A percentile compares a stretch with the other conserved stretches of the same genome.
phyloP scores from a whole-genome alignment of 2,888 invertebrate genomes.

The Xestia sexstrigata region DNA sequence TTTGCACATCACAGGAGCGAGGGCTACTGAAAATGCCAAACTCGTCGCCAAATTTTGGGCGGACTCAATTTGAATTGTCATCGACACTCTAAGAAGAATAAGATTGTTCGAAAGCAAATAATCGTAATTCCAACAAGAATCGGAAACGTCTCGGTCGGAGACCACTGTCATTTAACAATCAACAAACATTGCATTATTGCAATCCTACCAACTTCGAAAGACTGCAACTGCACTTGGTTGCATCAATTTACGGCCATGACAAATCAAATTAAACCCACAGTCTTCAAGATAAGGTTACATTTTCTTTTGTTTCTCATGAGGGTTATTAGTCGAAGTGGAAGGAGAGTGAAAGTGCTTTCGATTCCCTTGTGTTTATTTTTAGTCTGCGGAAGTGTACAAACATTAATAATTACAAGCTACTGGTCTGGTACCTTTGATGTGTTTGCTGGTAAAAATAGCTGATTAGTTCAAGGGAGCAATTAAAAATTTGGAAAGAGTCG shows the following conservation, averaged over 20 bases:
- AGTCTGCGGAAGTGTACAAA: slow-evolving; percentile 72
- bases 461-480: slow-evolving; percentile 7
- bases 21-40: no score
- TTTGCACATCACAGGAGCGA: no score
- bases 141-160: slow-evolving; percentile 61
- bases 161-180: slow-evolving; percentile 65
- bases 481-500: background rate
- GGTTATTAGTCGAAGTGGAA: slow-evolving; percentile 66
- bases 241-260: slow-evolving; percentile 33
- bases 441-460: slow-evolving; percentile 33
- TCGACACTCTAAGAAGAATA: no score
- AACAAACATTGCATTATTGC: slow-evolving; percentile 38
- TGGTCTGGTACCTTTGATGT: slow-evolving; percentile 50
- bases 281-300: slow-evolving; percentile 55
- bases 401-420: slow-evolving; percentile 67
- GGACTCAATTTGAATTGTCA: no score
- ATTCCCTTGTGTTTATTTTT: slow-evolving; percentile 73
- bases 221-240: slow-evolving; percentile 65
- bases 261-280: slow-evolving; percentile 43
- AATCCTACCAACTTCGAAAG: slow-evolving; percentile 57
- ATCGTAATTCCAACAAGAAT: slow-evolving; percentile 47
- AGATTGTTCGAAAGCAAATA: slow-evolving; percentile 46
- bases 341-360: slow-evolving; percentile 73
- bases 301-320: slow-evolving; percentile 38
- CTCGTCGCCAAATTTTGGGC: slow-evolving; percentile 15